Conservation (phyloP, 2,113 vertebrate genomes). For the Astur gentilis region DNA sequence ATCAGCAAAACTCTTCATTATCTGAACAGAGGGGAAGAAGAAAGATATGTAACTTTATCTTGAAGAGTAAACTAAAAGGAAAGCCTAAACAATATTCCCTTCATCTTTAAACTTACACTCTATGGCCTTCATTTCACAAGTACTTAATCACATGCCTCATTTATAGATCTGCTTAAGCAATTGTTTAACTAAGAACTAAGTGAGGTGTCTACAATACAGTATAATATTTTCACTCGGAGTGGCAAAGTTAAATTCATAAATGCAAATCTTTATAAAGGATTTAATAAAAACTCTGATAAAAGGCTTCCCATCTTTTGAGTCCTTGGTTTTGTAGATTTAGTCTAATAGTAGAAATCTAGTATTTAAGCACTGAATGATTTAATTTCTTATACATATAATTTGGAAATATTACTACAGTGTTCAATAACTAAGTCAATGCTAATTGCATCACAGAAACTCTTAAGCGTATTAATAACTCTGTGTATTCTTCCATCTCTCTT, state of each 20-base stretch:
- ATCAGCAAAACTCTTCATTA: background rate
- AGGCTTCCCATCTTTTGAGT: background rate
- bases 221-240: background rate
- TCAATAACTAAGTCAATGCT: background rate
- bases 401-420: background rate
- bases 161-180: background rate
- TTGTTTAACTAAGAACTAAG: background rate
- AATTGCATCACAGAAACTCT: background rate
- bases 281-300: background rate
- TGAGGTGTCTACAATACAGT: background rate
- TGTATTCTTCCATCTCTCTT: constrained; percentile 17
- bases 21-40: background rate
- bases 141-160: background rate
- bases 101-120: background rate
- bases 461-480: background rate
- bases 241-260: background rate
- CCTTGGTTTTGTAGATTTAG: background rate
- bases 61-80: background rate
- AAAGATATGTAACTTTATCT: background rate
- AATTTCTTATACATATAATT: background rate
- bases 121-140: background rate
- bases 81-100: background rate
- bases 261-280: background rate
- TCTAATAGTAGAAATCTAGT: background rate
- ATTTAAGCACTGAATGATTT: background rate